Percentiles rank a stretch among this genome's conserved stretches.
phyloP scores from a whole-genome alignment of 2,797 vertebrate species.

The Paratrypauchen microcephalus region DNA sequence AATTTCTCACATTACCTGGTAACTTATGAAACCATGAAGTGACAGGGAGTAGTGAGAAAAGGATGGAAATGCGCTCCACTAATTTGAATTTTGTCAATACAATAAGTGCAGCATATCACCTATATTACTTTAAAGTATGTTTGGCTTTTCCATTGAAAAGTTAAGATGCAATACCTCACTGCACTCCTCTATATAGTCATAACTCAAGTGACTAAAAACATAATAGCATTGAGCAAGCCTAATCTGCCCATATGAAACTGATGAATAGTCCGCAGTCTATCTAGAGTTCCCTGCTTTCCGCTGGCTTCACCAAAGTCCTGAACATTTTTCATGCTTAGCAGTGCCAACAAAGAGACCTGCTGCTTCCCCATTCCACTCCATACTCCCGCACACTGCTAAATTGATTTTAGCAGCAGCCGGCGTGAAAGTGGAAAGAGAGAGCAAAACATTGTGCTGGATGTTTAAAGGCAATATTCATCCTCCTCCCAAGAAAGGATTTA shows the following conservation, averaged over 20 bases:
- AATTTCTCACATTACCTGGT: neutral
- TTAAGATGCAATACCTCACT: slow-evolving; percentile 7
- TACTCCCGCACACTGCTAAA: slow-evolving; percentile 55
- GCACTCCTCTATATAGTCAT: slow-evolving; percentile 24
- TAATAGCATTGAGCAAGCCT: slow-evolving; percentile 44
- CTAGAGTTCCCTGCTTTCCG: slow-evolving; percentile 45
- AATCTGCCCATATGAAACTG: slow-evolving; percentile 59
- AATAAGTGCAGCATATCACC: neutral
- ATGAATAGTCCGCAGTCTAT: slow-evolving; percentile 61
- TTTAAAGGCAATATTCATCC: slow-evolving; percentile 56
- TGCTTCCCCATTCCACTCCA: slow-evolving; percentile 54
- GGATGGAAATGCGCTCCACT: neutral
- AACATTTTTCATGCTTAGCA: slow-evolving; percentile 66
- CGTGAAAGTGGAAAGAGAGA: slow-evolving; percentile 55
- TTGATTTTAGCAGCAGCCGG: slow-evolving; percentile 59
- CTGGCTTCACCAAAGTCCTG: slow-evolving; percentile 43
- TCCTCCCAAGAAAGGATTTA: slow-evolving; percentile 44
- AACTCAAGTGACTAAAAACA: slow-evolving; percentile 44
- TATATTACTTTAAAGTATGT: slow-evolving; percentile 2
- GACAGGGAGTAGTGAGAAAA: neutral
- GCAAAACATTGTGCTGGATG: slow-evolving; percentile 50
- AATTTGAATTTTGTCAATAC: neutral
- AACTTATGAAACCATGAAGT: neutral
- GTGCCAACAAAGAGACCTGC: slow-evolving; percentile 48
- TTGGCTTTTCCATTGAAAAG: slow-evolving; percentile 18